Conservation (phyloP, 2,113 vertebrate species). For the Albula goreensis region DNA sequence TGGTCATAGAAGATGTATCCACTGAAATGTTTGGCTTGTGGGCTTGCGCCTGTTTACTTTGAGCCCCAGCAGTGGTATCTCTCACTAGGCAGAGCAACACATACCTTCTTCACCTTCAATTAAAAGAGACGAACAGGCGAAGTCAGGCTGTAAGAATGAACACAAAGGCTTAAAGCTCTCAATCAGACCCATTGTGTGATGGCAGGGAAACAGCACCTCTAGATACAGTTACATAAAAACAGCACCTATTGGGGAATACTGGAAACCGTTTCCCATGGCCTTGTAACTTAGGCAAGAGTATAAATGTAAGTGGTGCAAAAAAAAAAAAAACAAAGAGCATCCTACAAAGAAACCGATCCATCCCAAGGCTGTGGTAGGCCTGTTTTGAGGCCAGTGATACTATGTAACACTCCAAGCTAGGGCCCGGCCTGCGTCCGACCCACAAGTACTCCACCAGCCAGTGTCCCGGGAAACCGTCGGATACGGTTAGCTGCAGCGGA, state of each 20-base stretch:
- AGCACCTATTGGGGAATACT: background rate
- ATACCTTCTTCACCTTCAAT: background rate
- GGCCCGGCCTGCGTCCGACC: background rate
- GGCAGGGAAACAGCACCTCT: background rate
- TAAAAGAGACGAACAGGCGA: background rate
- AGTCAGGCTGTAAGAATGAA: background rate
- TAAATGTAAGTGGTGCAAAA: background rate
- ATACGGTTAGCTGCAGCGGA: background rate
- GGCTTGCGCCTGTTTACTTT: too few relatives aligned
- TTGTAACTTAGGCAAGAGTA: background rate
- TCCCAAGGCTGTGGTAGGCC: background rate
- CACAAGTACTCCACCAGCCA: background rate
- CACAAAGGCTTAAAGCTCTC: constrained; percentile 34
- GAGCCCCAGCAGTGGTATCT: too few relatives aligned
- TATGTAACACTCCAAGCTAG: background rate
- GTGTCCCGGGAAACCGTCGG: background rate
- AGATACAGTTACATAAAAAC: background rate
- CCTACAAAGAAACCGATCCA: background rate
- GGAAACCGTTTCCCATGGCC: background rate
- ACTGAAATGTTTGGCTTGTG: too few relatives aligned
- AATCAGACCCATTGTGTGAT: constrained; percentile 15
- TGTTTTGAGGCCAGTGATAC: background rate
- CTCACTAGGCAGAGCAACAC: too few relatives aligned
- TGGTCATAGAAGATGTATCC: too few relatives aligned
- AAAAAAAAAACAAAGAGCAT: background rate